A percentile compares a stretch with the other conserved stretches of the same genome.
Evolutionary conservation across 2,888 invertebrate genomes (phyloP).

Genomic region (Meiosimyza platycephala): DNA sequence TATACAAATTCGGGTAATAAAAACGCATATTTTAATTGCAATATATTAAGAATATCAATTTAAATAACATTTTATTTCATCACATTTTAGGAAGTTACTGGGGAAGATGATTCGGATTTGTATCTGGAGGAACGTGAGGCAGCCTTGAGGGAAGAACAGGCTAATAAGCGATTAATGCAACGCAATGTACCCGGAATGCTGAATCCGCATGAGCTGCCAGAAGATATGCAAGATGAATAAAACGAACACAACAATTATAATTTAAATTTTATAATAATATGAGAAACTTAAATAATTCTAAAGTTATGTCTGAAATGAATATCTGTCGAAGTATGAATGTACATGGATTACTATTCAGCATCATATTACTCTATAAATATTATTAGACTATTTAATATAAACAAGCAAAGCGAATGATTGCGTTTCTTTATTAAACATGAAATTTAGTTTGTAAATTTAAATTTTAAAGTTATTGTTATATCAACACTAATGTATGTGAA

Average conservation of each 20-base stretch:
- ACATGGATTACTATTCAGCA: constrained; percentile 49
- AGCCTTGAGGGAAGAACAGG: constrained; percentile 89
- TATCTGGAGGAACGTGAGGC: constrained; percentile 96
- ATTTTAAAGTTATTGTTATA: constrained; percentile 53
- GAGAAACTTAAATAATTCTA: constrained; percentile 47
- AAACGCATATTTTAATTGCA: neutral
- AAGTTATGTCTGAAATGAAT: constrained; percentile 53
- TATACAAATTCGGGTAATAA: constrained; percentile 94
- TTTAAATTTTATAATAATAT: constrained; percentile 43
- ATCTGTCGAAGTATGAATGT: constrained; percentile 55
- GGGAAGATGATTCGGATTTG: constrained; percentile 97
- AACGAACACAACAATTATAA: constrained; percentile 42
- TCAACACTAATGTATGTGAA: constrained; percentile 39
- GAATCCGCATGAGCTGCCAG: constrained; percentile 94
- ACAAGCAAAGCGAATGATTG: constrained; percentile 48
- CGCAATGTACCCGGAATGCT: constrained; percentile 95
- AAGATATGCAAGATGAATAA: constrained; percentile 90
- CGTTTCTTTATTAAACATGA: constrained; percentile 47
- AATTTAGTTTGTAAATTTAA: constrained; percentile 63
- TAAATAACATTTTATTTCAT: neutral
- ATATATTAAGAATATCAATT: neutral
- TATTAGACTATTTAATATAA: constrained; percentile 50
- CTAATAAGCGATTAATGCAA: constrained; percentile 92
- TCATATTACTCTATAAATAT: constrained; percentile 45
- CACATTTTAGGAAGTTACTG: constrained; percentile 88